phyloP scores from a whole-genome alignment of 2,888 invertebrate species.

The Dicyrtomina minuta region DNA sequence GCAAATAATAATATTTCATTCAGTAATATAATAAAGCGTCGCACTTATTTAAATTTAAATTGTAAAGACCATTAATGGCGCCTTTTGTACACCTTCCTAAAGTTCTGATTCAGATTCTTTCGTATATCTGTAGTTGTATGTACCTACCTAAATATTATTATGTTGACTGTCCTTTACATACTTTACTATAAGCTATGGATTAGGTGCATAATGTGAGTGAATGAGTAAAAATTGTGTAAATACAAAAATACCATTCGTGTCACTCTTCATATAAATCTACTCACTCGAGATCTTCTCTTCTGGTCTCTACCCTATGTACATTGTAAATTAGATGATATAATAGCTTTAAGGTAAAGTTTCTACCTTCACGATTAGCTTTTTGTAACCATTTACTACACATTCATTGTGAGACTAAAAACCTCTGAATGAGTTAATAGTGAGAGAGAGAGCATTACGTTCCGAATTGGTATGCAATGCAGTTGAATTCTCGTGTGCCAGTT shows the following conservation, averaged over 20 bases:
- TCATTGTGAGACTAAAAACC: background rate
- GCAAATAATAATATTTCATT: slow-evolving; percentile 6
- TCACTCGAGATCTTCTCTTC: background rate
- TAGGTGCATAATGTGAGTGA: background rate
- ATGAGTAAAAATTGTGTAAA: background rate
- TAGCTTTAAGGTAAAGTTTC: slow-evolving; percentile 3
- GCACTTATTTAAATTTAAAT: too few species aligned
- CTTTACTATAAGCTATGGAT: too few species aligned
- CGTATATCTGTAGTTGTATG: background rate
- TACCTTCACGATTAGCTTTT: too few species aligned
- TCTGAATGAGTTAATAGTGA: background rate
- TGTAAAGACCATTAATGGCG: slow-evolving; percentile 1
- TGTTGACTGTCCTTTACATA: background rate
- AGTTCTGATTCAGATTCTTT: background rate
- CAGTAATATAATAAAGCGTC: background rate
- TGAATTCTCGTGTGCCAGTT: slow-evolving; percentile 53
- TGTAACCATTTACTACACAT: background rate
- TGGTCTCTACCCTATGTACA: background rate
- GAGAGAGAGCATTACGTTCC: slow-evolving; percentile 16
- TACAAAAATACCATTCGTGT: slow-evolving; percentile 9
- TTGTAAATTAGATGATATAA: slow-evolving; percentile 23
- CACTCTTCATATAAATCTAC: slow-evolving; percentile 9
- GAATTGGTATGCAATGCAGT: slow-evolving; percentile 33
- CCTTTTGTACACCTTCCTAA: background rate
- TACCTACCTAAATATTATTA: background rate